Evolutionary conservation across 1,140 invertebrate species (phyloP), one percentile per base, ranked within the genome.

Genomic region (Drosophila auraria): DNA sequence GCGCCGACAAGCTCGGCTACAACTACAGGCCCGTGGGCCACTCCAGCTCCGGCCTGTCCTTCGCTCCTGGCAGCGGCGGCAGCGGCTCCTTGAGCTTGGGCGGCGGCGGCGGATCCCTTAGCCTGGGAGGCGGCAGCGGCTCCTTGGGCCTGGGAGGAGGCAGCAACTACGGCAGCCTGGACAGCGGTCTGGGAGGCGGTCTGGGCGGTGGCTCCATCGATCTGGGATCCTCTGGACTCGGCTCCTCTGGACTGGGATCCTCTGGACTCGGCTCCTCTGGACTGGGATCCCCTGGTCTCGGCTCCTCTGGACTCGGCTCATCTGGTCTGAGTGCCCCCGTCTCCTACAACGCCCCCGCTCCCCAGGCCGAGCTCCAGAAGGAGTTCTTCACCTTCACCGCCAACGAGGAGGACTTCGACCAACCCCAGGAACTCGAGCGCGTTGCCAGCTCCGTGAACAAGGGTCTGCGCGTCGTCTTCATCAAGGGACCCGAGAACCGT

Each of bases 21-120:
- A 91, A 91, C 89, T 91, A 91, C 68, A 59, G 65, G 53, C 89
- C 89, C n/a, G 89, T 91, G 36, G 89, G 79, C 63, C 89, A 91
- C 73, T 91, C 89, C 53, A 66, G 14, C 56, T 74, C 82, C 8
- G 89, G 89, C 70, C 54, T 91, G 23, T 91, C 87, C 12, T 84
- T 91, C n/a, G 63, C 72, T 70, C 89, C 89, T 63, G 89, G 89
- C 64, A 87, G 83, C 56, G 62, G 62, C 25, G 14, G 33, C n/a
- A 58, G 53, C 36, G 54, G 54, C 27, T 49, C 50, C 25, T 23
- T 69, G 15, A 45, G 53, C 17, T 44, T 71, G 33, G 70, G 70
- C 25, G 54, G 69, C n/a, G 63, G 63, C 42, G 27, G 50, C 11
- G 81, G 74, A 8, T 62, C 51, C 36, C 11, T 71, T 20, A 27